Conservation (phyloP, 2,888 invertebrate species). For the Listrodromus nycthemerus region DNA sequence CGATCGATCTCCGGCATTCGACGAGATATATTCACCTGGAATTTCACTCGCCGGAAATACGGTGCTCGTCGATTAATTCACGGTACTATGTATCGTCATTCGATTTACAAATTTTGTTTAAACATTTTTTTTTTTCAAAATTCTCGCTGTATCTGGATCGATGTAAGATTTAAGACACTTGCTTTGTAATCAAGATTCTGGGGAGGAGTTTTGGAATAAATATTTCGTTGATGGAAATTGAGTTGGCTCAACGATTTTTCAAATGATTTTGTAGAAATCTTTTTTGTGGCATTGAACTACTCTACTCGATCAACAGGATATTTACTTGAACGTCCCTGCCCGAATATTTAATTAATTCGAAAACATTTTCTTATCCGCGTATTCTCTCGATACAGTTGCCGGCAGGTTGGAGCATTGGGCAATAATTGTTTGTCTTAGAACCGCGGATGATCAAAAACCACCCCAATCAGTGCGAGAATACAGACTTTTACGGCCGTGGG, state of each 20-base stretch:
- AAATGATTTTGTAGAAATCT: not conserved
- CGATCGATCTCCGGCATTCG: slow-evolving; percentile 30
- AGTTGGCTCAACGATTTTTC: not conserved
- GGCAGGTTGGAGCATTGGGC: not conserved
- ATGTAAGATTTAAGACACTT: not conserved
- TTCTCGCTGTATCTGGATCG: not conserved
- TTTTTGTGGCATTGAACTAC: not conserved
- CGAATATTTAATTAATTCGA: too few relatives aligned
- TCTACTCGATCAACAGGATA: too few relatives aligned
- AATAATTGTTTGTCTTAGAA: not conserved
- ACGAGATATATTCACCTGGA: not conserved
- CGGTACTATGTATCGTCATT: not conserved
- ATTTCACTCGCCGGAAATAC: not conserved
- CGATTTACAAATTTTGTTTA: not conserved
- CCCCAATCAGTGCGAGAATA: slow-evolving; percentile 6
- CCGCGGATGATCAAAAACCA: not conserved
- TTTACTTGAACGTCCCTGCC: too few relatives aligned
- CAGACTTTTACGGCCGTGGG: slow-evolving; percentile 1
- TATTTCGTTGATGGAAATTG: not conserved
- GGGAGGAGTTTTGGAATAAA: too few relatives aligned
- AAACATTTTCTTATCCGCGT: too few relatives aligned
- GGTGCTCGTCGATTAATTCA: not conserved
- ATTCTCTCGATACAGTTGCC: not conserved
- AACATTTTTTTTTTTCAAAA: not conserved
- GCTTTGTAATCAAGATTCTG: not conserved